These are phyloP conservation scores for Fregetta grallaria DNA, from an alignment of 2,113 vertebrate genomes.

Conservation along the genomic window DNA sequence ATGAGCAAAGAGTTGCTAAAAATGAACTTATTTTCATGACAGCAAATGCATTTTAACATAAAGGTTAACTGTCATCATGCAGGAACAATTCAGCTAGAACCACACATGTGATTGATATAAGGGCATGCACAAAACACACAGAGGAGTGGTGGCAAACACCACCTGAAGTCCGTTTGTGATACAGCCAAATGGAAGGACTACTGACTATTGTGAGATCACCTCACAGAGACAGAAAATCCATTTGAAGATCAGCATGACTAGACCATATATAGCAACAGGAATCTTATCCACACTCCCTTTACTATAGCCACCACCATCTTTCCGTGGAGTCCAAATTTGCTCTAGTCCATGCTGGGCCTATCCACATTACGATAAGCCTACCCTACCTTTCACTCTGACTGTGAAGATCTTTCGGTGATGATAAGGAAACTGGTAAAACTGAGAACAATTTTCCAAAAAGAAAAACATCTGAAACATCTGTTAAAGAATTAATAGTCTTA, in stretches of 20 bases:
- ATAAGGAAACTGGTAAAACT: neutral
- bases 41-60: neutral
- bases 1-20: neutral
- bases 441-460: neutral
- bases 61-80: neutral
- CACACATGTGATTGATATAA: neutral
- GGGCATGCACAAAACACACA: neutral
- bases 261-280: neutral
- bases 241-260: neutral
- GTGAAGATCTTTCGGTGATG: neutral
- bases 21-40: neutral
- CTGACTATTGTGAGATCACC: neutral
- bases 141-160: neutral
- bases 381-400: neutral
- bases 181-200: neutral
- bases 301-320: neutral
- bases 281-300: neutral
- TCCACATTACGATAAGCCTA: rapidly evolving
- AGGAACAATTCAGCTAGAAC: neutral
- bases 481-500: neutral
- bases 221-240: neutral
- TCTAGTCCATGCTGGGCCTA: neutral
- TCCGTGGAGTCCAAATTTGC: neutral
- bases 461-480: neutral
- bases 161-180: neutral